Conservation (phyloP, 2,113 vertebrate species). For the Saguinus imperator region DNA sequence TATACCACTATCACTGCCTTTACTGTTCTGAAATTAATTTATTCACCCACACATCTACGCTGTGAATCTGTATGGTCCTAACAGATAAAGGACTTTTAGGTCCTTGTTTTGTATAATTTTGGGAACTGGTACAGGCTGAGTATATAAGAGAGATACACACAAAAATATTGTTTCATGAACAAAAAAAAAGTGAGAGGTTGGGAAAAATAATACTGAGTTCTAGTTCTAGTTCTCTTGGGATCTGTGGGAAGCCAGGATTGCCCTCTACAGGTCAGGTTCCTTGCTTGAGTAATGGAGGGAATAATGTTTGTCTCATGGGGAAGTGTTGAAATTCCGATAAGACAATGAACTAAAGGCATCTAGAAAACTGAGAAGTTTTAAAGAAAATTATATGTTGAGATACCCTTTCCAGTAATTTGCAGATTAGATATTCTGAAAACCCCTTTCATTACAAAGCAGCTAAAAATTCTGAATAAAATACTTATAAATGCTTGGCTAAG, state of each 20-base stretch:
- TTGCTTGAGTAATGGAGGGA: neutral
- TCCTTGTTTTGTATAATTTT: neutral
- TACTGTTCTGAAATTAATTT: neutral
- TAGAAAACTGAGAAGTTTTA: neutral
- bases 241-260: neutral
- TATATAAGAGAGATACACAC: neutral
- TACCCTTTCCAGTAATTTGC: neutral
- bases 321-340: neutral
- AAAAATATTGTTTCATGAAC: neutral
- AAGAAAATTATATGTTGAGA: neutral
- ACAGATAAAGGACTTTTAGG: neutral
- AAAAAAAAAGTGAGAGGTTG: neutral
- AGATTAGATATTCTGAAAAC: neutral
- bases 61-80: neutral
- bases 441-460: neutral
- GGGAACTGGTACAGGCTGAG: neutral
- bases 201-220: neutral
- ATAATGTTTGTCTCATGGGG: neutral
- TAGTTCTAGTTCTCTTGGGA: neutral
- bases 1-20: neutral
- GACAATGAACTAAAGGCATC: neutral
- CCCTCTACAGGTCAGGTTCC: neutral
- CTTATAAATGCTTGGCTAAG: neutral
- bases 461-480: neutral
- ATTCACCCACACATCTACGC: neutral